Percentiles rank a stretch among this genome's conserved stretches.
Conservation (phyloP, 2,888 invertebrate genomes). For the Xiphydria camelus region DNA sequence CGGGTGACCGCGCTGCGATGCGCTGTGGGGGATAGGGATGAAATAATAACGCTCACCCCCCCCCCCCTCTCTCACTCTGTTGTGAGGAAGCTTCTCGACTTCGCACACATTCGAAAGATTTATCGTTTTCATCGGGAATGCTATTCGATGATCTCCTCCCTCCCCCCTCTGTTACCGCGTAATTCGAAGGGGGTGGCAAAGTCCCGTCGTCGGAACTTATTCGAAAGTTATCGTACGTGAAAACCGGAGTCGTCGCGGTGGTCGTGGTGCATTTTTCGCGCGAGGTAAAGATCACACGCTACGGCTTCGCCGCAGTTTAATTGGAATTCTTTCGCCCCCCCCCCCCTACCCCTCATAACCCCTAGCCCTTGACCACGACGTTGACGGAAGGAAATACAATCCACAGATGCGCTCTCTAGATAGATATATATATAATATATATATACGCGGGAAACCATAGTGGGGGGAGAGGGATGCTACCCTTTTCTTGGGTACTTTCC, state of each 20-base stretch:
- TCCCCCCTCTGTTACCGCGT: no score
- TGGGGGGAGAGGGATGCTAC: neutral
- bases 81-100: no score
- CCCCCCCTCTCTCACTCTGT: no score
- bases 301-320: constrained; percentile 20
- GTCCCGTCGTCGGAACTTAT: no score
- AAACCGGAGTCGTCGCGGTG: neutral
- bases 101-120: neutral
- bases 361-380: neutral
- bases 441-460: neutral
- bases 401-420: neutral
- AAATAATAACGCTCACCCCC: no score
- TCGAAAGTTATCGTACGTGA: constrained; percentile 20
- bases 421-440: neutral
- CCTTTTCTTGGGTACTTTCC: constrained; percentile 1
- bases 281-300: constrained; percentile 11
- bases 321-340: constrained; percentile 27
- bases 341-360: neutral
- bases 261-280: constrained; percentile 1
- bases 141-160: no score
- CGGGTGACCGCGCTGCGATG: no score
- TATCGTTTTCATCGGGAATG: neutral
- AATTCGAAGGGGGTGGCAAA: no score
- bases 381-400: neutral
- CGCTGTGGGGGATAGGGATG: no score